Evolutionary conservation across 2,113 vertebrate genomes (phyloP).

Genomic region (Alethe diademata): DNA sequence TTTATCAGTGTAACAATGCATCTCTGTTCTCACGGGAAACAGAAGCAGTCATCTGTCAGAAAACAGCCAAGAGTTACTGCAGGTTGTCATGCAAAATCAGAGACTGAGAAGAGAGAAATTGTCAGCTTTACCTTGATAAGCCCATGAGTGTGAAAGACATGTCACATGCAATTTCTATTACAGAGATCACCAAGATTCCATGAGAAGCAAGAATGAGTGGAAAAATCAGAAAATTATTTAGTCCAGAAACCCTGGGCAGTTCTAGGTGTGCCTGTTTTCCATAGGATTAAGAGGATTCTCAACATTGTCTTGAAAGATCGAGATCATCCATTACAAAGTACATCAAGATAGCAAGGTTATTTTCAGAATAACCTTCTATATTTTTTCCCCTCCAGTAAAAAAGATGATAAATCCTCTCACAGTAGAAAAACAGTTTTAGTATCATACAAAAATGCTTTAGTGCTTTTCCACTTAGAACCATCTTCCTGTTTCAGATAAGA

Average conservation of each 20-base stretch:
- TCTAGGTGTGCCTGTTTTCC: neutral
- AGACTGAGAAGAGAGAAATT: neutral
- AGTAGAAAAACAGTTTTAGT: neutral
- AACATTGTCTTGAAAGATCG: neutral
- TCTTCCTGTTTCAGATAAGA: neutral
- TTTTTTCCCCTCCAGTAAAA: neutral
- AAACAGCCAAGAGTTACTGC: neutral
- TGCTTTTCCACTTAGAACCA: neutral
- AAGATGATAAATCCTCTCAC: neutral
- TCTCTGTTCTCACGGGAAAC: neutral
- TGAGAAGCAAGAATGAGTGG: neutral
- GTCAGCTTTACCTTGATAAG: constrained; percentile 47
- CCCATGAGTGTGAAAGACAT: constrained; percentile 48
- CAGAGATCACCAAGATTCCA: neutral
- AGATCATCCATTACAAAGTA: neutral
- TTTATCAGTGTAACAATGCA: constrained; percentile 3
- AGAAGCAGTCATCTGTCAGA: neutral
- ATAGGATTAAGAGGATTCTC: neutral
- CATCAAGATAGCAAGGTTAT: neutral
- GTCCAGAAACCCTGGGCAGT: neutral
- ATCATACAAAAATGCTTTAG: neutral
- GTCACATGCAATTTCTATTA: constrained; percentile 26
- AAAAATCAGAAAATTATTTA: neutral
- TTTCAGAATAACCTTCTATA: neutral
- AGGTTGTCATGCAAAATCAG: neutral